Base-by-base conservation (phyloP, 2,888 invertebrate genomes). In the Orthosia gothica region DNA sequence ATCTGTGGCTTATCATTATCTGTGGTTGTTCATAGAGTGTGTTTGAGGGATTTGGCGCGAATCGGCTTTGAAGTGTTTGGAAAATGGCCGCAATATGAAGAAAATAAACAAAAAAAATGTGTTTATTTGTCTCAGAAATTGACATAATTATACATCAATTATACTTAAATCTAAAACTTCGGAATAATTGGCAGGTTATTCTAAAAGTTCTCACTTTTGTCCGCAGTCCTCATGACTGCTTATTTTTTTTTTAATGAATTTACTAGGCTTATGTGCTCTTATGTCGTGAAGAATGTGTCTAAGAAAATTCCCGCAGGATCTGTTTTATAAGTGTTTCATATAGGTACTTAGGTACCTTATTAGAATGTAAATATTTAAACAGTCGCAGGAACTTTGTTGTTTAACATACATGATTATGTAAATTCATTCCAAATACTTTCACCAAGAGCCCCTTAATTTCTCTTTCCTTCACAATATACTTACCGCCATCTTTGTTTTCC, bases 1-100 rank as follows among this genome's bases (percentile, higher is more conserved):
- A 73, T 82, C 76, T 73, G 55, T 74, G 71, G 40, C 26, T 63
- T 81, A 15, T 52, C 20, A 76, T 77, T 74, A 79, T 80, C 80
- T 80, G 49, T 73, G 59, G 58, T n/a, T 3, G 47, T 59, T 47
- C 40, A 59, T 54, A 66, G 55, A 52, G 61, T 50, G 13, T 55
- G 54, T 45, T 68, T 57, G n/a, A 49, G 52, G 1, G 15, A 52
- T 20, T 16, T n/a, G 26, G 68, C 40, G 61, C 23, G 20, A 52
- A 52, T 23, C 40, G 16, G 5, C 18, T n/a, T 70, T 45, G 7
- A 52, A 23, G 45, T 40, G 49, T 49, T 59, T 5, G 18, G 32
- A 45, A 57, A 23, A 57, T 26, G 16, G 4, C 3, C 5, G 57
- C 57, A 15, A 26, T 57, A 9, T 40, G 9, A 9, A 9, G 0